These are phyloP conservation scores for Ahaetulla prasina DNA, from an alignment of 2,113 vertebrate genomes.

Conservation along the genomic window DNA sequence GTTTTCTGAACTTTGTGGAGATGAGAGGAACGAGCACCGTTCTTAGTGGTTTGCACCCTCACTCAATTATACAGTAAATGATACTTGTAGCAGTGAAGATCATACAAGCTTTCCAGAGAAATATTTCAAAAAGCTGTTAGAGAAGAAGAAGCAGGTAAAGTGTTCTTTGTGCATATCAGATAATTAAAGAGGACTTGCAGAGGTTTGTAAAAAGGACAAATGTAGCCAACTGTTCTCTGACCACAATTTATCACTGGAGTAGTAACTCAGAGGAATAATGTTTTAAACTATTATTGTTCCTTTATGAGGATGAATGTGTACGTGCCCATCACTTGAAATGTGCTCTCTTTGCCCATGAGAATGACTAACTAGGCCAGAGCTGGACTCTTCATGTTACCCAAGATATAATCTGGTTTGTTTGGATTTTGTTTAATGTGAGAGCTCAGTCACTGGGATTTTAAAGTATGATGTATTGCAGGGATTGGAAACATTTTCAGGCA, in stretches of 20 bases:
- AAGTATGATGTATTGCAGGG: neutral
- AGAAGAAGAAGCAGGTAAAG: neutral
- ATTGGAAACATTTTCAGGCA: neutral
- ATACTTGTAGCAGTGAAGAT: neutral
- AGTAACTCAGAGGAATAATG: neutral
- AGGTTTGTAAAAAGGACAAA: neutral
- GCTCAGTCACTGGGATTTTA: neutral
- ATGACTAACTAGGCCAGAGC: neutral
- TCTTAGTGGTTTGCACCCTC: neutral
- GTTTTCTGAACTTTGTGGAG: neutral
- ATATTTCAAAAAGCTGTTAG: conserved; percentile 12
- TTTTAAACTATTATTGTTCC: neutral
- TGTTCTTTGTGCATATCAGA: neutral
- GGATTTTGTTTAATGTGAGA: neutral
- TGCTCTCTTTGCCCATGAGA: neutral
- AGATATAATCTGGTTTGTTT: neutral
- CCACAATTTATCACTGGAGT: neutral
- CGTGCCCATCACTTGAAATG: neutral
- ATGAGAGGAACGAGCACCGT: neutral
- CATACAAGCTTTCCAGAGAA: neutral
- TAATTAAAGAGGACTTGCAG: neutral
- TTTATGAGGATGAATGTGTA: neutral
- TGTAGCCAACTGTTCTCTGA: neutral
- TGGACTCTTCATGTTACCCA: neutral
- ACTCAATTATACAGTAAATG: neutral